A percentile compares a stretch with the other conserved stretches of the same genome.
Conservation (phyloP, 2,113 vertebrate genomes). For the Taxidea taxus region DNA sequence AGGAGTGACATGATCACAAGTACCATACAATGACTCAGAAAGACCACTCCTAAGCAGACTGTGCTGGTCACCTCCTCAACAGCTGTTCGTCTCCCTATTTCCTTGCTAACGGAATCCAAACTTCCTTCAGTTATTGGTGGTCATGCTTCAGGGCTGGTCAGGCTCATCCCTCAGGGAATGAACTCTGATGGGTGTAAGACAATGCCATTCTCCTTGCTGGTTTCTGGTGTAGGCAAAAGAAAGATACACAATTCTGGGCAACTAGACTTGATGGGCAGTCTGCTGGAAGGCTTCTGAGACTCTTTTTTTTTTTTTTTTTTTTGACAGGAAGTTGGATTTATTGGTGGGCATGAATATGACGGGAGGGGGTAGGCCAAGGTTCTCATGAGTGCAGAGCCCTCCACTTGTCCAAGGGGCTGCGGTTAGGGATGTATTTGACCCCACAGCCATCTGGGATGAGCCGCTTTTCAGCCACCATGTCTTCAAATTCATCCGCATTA, state of each 20-base stretch:
- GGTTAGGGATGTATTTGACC: too few species aligned
- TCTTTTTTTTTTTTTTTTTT: too few species aligned
- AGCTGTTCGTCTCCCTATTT: not conserved
- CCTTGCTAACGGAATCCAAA: not conserved
- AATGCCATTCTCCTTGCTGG: not conserved
- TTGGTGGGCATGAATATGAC: too few species aligned
- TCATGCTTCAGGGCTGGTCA: not conserved
- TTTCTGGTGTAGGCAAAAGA: not conserved
- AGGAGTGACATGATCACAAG: not conserved
- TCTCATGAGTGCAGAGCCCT: too few species aligned
- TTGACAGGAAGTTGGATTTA: too few species aligned
- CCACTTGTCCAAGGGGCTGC: too few species aligned
- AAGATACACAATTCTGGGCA: not conserved
- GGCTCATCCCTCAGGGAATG: not conserved
- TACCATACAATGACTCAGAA: rapidly evolving
- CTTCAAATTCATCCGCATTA: too few species aligned
- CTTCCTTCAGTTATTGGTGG: not conserved
- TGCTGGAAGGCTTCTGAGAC: not conserved
- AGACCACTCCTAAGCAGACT: not conserved
- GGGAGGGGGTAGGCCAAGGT: too few species aligned
- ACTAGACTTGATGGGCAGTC: not conserved
- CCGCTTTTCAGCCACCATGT: too few species aligned
- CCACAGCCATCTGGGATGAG: too few species aligned
- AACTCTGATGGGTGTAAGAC: not conserved
- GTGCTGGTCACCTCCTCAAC: not conserved